A percentile compares a stretch with the other conserved stretches of the same genome.
These are phyloP conservation scores for Phoebastria nigripes DNA, from an alignment of 2,797 vertebrate species.

Conservation along the genomic window DNA sequence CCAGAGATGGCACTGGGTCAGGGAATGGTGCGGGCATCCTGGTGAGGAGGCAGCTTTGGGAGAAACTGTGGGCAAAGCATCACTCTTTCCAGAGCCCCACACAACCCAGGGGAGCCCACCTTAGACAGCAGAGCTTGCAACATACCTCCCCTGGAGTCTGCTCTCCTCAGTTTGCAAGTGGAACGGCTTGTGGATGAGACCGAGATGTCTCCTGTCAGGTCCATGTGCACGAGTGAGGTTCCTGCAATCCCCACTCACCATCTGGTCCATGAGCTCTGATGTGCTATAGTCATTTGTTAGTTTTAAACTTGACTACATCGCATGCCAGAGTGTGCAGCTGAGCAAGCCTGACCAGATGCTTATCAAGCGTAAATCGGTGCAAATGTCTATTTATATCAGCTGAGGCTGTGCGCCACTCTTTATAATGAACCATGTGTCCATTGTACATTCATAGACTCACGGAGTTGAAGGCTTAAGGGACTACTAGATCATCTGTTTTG, in stretches of 20 bases:
- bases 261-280: neutral
- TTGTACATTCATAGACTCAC: neutral
- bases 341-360: slow-evolving; percentile 55
- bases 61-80: neutral
- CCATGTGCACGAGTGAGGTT: neutral
- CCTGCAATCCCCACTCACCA: neutral
- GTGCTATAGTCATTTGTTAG: slow-evolving; percentile 24
- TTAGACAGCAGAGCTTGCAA: neutral
- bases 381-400: slow-evolving; percentile 32
- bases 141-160: neutral
- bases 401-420: neutral
- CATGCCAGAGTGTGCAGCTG: slow-evolving; percentile 23
- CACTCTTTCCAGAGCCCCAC: neutral
- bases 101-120: neutral
- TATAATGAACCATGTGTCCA: slow-evolving; percentile 12
- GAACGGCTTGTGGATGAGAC: neutral
- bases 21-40: neutral
- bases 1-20: neutral
- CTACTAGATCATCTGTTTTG: slow-evolving; percentile 6
- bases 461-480: neutral
- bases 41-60: neutral
- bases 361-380: slow-evolving; percentile 20
- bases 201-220: neutral
- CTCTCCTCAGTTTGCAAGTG: neutral
- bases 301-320: neutral